A percentile compares a stretch with the other conserved stretches of the same genome.
phyloP scores from a whole-genome alignment of 64 coral and sea anemone genomes.

The Exaiptasia diaphana region DNA sequence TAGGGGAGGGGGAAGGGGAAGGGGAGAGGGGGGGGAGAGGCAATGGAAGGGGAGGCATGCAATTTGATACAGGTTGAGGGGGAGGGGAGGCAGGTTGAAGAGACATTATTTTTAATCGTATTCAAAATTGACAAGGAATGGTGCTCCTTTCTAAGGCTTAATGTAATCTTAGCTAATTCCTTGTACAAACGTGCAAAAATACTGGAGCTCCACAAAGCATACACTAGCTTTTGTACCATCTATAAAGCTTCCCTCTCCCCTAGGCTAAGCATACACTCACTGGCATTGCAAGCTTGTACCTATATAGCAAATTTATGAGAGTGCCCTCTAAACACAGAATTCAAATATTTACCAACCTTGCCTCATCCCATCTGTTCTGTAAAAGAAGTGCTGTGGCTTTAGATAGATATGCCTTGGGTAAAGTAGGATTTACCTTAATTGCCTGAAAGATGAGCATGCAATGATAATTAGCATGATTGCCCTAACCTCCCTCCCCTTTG shows the following conservation, averaged over 20 bases:
- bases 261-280: no score
- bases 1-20: no score
- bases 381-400: slow-evolving; percentile 12
- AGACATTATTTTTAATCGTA: neutral
- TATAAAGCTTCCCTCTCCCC: no score
- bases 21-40: neutral
- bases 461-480: neutral
- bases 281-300: no score
- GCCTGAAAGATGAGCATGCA: neutral
- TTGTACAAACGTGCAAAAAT: no score
- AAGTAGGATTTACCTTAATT: neutral
- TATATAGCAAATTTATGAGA: neutral
- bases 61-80: neutral
- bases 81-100: neutral
- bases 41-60: neutral
- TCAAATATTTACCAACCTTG: no score
- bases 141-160: no score
- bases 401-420: neutral
- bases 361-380: slow-evolving; percentile 18
- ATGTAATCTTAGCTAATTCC: no score
- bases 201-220: no score
- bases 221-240: no score
- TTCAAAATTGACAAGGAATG: no score
- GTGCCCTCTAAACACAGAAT: neutral
- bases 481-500: neutral